A percentile compares a stretch with the other conserved stretches of the same genome.
These are phyloP conservation scores for Pollimyrus isidori DNA, from an alignment of 2,113 vertebrate genomes.

Conservation along the genomic window DNA sequence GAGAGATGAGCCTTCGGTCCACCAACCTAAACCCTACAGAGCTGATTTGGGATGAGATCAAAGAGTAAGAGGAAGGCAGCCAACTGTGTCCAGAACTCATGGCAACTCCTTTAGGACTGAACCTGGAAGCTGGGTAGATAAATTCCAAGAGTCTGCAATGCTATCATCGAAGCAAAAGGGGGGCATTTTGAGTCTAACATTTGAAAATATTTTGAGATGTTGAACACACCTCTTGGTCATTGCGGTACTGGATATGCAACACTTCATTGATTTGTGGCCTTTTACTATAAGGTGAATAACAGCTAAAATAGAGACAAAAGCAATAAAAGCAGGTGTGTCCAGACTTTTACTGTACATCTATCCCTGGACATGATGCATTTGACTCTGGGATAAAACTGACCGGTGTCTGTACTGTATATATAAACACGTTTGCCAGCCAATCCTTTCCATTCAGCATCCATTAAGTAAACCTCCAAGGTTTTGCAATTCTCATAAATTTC, in stretches of 20 bases:
- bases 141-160: not conserved
- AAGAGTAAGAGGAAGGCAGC: not conserved
- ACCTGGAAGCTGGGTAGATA: not conserved
- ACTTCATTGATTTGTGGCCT: not conserved
- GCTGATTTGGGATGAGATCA: not conserved
- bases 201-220: not conserved
- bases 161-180: not conserved
- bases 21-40: not conserved
- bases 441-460: not conserved
- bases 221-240: not conserved
- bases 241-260: not conserved
- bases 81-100: not conserved
- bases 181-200: not conserved
- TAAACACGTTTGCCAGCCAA: not conserved
- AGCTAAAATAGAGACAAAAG: not conserved
- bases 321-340: not conserved
- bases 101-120: not conserved
- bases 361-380: not conserved
- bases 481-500: not conserved
- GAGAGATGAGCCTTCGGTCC: not conserved
- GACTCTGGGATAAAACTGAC: not conserved
- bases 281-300: not conserved
- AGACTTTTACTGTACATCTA: not conserved
- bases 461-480: not conserved
- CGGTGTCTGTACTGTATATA: not conserved